A percentile compares a stretch with the other conserved stretches of the same genome.
These are phyloP conservation scores for Festucalex cinctus DNA, from an alignment of 2,113 vertebrate genomes.

Conservation along the genomic window DNA sequence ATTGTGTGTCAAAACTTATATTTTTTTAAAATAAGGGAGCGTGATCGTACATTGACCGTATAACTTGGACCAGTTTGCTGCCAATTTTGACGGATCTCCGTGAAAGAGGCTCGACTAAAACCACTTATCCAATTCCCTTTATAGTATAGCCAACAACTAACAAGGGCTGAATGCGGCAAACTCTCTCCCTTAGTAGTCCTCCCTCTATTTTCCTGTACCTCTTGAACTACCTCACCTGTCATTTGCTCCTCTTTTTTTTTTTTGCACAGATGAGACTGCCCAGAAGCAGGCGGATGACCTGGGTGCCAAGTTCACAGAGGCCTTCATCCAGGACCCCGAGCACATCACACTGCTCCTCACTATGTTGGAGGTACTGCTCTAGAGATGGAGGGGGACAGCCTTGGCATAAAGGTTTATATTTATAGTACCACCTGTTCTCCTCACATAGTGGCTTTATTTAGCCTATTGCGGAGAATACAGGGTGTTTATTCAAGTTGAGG, in stretches of 20 bases:
- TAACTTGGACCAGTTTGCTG: too few species aligned
- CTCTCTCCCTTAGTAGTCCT: conserved; percentile 17
- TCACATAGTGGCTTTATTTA: too few species aligned
- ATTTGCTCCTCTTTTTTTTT: conserved; percentile 6
- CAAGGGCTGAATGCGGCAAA: conserved; percentile 34
- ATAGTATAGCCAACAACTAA: not conserved
- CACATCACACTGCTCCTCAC: conserved; percentile 86
- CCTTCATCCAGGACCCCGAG: conserved; percentile 89
- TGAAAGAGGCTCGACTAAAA: too few species aligned
- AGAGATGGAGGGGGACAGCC: too few species aligned
- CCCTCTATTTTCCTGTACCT: not conserved
- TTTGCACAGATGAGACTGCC: conserved; percentile 80
- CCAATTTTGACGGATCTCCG: too few species aligned
- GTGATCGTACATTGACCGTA: too few species aligned
- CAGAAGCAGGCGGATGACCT: conserved; percentile 87
- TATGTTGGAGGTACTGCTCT: conserved; percentile 81
- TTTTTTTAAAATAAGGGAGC: too few species aligned
- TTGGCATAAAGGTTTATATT: too few species aligned
- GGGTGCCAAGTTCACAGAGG: conserved; percentile 89
- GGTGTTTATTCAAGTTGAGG: too few species aligned
- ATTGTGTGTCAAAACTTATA: not conserved
- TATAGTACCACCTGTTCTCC: too few species aligned
- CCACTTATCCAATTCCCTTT: too few species aligned
- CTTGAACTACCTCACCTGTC: not conserved
- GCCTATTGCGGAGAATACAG: too few species aligned